Evolutionary conservation across 2,113 vertebrate species (phyloP).

Genomic region (Xiphorhynchus elegans): DNA sequence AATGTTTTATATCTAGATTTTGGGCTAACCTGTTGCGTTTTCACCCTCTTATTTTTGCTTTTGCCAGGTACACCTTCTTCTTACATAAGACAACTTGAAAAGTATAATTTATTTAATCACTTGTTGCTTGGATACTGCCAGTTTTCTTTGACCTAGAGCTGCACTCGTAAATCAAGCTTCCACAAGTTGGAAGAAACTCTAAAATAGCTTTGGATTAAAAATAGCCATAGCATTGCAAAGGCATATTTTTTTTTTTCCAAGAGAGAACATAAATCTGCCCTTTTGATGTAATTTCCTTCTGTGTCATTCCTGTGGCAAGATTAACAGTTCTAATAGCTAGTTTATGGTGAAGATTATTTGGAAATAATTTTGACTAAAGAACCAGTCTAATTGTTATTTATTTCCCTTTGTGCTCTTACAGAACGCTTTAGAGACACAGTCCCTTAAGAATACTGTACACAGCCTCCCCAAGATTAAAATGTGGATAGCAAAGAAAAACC

Average conservation of each 20-base stretch:
- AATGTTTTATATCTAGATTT: not conserved
- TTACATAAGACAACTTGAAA: not conserved
- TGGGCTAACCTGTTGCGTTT: not conserved
- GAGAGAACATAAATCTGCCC: not conserved
- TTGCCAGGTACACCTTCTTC: not conserved
- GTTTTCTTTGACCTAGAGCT: not conserved
- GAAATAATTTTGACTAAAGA: not conserved
- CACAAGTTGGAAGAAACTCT: not conserved
- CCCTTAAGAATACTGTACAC: not conserved
- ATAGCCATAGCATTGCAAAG: not conserved
- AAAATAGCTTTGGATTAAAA: not conserved
- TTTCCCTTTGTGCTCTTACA: not conserved
- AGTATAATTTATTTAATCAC: not conserved
- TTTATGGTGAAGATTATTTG: not conserved
- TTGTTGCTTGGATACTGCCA: slow-evolving; percentile 14
- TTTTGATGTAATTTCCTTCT: not conserved
- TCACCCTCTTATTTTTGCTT: not conserved
- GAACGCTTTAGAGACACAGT: not conserved
- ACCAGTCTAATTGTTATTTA: not conserved
- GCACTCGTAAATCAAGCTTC: not conserved
- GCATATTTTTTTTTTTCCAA: not conserved
- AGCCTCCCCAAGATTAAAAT: not conserved
- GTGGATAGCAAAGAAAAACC: not conserved
- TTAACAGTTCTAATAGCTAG: not conserved
- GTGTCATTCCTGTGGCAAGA: not conserved